Percentiles rank a stretch among this genome's conserved stretches.
These are phyloP conservation scores for Tipula vernalis DNA, from an alignment of 2,888 invertebrate species.

Conservation along the genomic window DNA sequence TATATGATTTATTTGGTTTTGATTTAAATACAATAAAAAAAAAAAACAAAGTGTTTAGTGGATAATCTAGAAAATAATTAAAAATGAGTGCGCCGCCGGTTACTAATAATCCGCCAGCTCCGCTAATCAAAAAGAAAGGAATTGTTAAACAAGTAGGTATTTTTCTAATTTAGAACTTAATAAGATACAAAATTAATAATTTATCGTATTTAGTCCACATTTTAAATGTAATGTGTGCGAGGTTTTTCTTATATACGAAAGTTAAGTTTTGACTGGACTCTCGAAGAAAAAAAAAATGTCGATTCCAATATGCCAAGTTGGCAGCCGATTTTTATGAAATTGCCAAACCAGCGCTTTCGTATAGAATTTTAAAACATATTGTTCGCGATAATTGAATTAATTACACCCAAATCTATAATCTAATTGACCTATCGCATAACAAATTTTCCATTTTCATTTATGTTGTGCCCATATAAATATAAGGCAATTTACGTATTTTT, in stretches of 20 bases:
- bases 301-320: conserved; percentile 14
- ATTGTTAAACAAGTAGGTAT: conserved; percentile 34
- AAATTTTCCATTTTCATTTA: neutral
- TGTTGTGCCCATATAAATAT: neutral
- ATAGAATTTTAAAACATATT: neutral
- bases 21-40: conserved; percentile 17
- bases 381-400: neutral
- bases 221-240: neutral
- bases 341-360: neutral
- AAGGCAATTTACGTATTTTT: neutral
- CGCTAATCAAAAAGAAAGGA: conserved; percentile 27
- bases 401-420: neutral
- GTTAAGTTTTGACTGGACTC: neutral
- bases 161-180: neutral
- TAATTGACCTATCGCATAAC: neutral
- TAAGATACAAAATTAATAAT: neutral
- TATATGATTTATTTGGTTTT: conserved; percentile 4
- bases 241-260: neutral
- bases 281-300: neutral
- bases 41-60: conserved; percentile 16
- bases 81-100: conserved; percentile 25
- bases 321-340: neutral
- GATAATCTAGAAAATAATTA: neutral
- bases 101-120: conserved; percentile 27
- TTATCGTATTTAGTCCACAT: neutral